Evolutionary conservation across 2,888 invertebrate species (phyloP).

Genomic region (Noctua pronuba): DNA sequence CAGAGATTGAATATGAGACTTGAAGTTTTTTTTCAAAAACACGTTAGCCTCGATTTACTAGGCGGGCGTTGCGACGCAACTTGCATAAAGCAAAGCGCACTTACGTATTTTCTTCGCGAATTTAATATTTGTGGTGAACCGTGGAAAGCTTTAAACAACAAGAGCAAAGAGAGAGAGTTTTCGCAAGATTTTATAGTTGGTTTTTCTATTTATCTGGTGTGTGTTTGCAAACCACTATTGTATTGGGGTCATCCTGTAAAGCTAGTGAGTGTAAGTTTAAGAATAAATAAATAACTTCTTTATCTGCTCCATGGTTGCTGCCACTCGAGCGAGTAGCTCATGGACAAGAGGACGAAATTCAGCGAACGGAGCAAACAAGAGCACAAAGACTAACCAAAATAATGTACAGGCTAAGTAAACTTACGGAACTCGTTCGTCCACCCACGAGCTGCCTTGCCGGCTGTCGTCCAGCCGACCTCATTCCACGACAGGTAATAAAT

Average conservation of each 20-base stretch:
- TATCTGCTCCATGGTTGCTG: background rate
- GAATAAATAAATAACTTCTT: too few species aligned
- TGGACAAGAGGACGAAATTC: background rate
- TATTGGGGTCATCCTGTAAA: too few species aligned
- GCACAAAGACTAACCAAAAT: background rate
- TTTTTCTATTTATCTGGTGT: too few species aligned
- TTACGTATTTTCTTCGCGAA: background rate
- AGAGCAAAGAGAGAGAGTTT: too few species aligned
- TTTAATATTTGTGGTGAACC: background rate
- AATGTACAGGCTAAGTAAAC: background rate
- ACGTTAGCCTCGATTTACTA: background rate
- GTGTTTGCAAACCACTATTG: too few species aligned
- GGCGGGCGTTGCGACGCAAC: background rate
- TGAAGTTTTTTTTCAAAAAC: background rate
- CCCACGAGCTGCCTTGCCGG: slow-evolving; percentile 24
- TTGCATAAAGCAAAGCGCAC: background rate
- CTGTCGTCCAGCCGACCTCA: slow-evolving; percentile 60
- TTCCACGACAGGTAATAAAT: slow-evolving; percentile 71
- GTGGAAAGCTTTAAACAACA: background rate
- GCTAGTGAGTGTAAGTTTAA: too few species aligned
- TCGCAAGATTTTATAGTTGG: too few species aligned
- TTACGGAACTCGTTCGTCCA: slow-evolving; percentile 27
- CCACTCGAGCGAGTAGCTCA: background rate
- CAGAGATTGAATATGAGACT: background rate
- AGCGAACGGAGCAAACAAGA: background rate